Base-by-base conservation (phyloP, 2,888 invertebrate species). In the Hyposoter dolosus region DNA sequence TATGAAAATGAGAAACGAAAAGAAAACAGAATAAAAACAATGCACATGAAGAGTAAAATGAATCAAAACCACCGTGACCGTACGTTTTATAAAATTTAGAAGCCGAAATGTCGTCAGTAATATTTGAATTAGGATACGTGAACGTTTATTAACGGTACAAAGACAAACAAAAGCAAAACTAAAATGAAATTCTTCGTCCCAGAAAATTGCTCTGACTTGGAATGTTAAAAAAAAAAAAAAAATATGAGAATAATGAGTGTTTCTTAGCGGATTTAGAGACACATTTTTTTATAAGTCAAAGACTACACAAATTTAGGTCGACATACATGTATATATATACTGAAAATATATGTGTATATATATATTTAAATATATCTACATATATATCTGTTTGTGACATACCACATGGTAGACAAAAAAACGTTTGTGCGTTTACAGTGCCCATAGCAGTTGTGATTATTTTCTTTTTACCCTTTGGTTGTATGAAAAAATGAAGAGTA, bases 271-370 rank as follows among this genome's bases (percentile, higher is more conserved):
- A 74, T 82, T 50, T 82, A 79, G 68, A 78, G 56, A 50, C 43
- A 66, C 53, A 40, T 65, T 56, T 72, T 85, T 85, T 85, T 82
- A 85, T 65, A 83, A 83, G 83, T 83, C 83, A 56, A 85, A 85
- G 85, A 85, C 85, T 60, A 79, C 63, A 76, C 68, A 79, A 79
- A 83, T 85, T 65, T 85, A 85, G 82, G 75, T 79, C 74, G 32
- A 82, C 60, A 74, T 63, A 35, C 28, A 69, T 47, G 19, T 66
- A 19, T 66, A 66, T 66, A n/a, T 66, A 71, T 23, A 28, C 4
- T 53, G 50, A 53, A 47, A 47, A 63, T 63, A 47, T 47, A 47
- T 47, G 19, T 53, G 53, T 19, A 74, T 40, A 74, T 32, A 74
- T 43, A 69, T 69, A 28, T 19, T 43, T 45, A 69, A 43, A 76